phyloP scores from a whole-genome alignment of 2,888 invertebrate species.

The Ormyrus thymus region DNA sequence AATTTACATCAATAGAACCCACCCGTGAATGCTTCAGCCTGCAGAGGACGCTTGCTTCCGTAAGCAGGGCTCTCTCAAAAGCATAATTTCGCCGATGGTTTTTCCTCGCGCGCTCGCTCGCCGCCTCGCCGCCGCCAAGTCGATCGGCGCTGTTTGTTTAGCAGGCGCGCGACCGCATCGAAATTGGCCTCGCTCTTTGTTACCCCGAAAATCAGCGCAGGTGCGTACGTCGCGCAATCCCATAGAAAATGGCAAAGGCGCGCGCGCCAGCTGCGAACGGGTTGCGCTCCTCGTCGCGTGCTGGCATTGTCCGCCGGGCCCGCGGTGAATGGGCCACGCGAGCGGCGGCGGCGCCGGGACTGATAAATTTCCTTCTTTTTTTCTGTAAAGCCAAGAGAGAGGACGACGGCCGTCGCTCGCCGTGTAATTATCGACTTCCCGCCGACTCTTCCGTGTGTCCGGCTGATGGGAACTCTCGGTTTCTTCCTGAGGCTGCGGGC shows the following conservation, averaged over 20 bases:
- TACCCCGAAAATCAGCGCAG: constrained; percentile 8
- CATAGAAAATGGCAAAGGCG: not conserved
- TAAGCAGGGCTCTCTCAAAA: no score
- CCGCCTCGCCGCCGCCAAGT: no score
- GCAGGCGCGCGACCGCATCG: not conserved
- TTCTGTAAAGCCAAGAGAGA: not conserved
- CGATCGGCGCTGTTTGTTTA: no score
- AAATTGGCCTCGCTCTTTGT: constrained; percentile 1
- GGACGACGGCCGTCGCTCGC: not conserved
- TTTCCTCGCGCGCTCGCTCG: no score
- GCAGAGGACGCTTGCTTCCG: no score
- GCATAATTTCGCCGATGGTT: no score
- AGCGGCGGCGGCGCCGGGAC: not conserved
- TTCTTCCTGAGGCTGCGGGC: constrained; percentile 2
- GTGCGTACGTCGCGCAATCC: constrained; percentile 3
- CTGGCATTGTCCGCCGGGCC: constrained; percentile 24
- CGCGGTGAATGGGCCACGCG: constrained; percentile 20
- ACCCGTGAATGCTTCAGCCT: no score
- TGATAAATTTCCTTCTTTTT: constrained; percentile 15
- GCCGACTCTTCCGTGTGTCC: not conserved
- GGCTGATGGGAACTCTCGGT: not conserved
- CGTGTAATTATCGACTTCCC: constrained; percentile 34
- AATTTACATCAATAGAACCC: no score
- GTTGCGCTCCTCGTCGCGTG: constrained; percentile 26
- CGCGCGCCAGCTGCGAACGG: constrained; percentile 34